Conservation (phyloP, 2,888 invertebrate species). For the Luperina nickerlii region DNA sequence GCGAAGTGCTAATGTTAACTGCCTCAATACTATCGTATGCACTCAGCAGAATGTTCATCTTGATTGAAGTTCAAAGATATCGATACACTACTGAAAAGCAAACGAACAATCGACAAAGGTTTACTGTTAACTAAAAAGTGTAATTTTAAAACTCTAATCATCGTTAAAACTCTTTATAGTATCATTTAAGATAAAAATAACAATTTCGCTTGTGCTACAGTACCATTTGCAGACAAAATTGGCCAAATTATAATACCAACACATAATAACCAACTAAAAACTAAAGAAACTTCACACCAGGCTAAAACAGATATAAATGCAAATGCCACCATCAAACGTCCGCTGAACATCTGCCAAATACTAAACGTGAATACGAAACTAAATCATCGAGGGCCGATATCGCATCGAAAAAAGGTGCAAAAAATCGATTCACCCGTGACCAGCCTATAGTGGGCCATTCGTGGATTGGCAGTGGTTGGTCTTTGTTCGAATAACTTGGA, state of each 20-base stretch:
- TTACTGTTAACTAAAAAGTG: neutral
- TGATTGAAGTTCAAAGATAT: conserved; percentile 20
- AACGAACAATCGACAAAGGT: neutral
- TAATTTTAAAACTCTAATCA: neutral
- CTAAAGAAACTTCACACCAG: conserved; percentile 46
- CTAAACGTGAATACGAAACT: conserved; percentile 64
- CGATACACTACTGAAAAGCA: neutral
- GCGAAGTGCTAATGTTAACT: conserved; percentile 41
- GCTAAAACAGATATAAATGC: conserved; percentile 59
- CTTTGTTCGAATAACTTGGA: conserved; percentile 39
- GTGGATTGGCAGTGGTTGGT: conserved; percentile 45
- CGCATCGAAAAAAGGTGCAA: conserved; percentile 59
- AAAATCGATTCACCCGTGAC: conserved; percentile 60
- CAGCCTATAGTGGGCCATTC: conserved; percentile 39
- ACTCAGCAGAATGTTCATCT: conserved; percentile 18
- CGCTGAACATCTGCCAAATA: conserved; percentile 71
- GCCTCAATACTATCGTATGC: neutral
- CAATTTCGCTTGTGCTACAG: neutral
- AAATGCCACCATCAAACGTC: conserved; percentile 58
- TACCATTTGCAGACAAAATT: conserved; percentile 18
- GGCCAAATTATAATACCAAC: conserved; percentile 20
- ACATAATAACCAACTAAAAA: conserved; percentile 35
- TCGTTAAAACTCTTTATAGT: neutral
- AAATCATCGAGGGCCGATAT: conserved; percentile 65
- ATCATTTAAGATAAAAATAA: neutral